phyloP scores from a whole-genome alignment of 1,140 invertebrate genomes.

The Ips nitidus region DNA sequence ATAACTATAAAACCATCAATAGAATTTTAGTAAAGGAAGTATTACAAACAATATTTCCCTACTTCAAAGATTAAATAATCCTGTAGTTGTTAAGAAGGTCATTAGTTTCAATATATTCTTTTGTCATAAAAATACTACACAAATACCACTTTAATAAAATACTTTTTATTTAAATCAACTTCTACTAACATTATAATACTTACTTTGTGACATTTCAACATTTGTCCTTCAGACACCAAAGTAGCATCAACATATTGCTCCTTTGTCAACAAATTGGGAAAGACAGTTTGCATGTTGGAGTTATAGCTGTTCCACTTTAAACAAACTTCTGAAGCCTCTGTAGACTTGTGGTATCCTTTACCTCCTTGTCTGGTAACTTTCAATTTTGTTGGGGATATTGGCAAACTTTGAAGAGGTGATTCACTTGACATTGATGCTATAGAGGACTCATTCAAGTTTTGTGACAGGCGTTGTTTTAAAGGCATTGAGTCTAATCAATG shows the following conservation, averaged over 20 bases:
- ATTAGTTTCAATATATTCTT: no score
- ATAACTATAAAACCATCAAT: no score
- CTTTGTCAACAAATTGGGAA: constrained; percentile 55
- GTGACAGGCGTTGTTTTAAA: constrained; percentile 40
- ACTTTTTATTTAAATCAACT: background rate
- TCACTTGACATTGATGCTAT: constrained; percentile 10
- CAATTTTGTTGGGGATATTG: constrained; percentile 46
- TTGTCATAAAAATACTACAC: no score
- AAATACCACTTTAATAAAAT: background rate
- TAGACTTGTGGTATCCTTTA: constrained; percentile 33
- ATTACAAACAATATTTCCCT: no score
- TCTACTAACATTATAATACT: constrained; percentile 9
- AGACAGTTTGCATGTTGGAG: constrained; percentile 66
- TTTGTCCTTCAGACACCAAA: constrained; percentile 57
- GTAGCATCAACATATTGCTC: constrained; percentile 62
- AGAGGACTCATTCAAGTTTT: constrained; percentile 13
- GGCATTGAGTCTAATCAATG: constrained; percentile 46
- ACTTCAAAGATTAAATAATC: no score
- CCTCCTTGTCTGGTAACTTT: constrained; percentile 43
- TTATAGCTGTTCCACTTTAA: constrained; percentile 74
- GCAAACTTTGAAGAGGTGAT: constrained; percentile 42
- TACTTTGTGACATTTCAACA: constrained; percentile 54
- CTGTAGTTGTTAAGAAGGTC: no score
- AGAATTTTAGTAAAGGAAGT: no score
- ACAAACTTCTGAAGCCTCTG: constrained; percentile 54